A percentile compares a stretch with the other conserved stretches of the same genome.
Evolutionary conservation across 2,797 vertebrate genomes (phyloP).

Genomic region (Smutsia gigantea): DNA sequence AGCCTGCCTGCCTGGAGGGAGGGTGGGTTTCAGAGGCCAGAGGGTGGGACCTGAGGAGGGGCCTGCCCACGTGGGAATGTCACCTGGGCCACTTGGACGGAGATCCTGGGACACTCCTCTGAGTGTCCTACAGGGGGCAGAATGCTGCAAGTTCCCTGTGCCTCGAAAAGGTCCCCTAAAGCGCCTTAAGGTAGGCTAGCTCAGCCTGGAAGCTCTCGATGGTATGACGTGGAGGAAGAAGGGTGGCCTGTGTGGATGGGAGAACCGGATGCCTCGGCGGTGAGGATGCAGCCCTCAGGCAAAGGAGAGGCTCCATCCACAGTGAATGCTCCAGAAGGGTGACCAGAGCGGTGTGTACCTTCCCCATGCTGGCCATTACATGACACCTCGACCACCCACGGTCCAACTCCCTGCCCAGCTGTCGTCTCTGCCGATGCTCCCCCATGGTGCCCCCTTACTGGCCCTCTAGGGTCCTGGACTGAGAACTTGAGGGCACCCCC

Average conservation of each 20-base stretch:
- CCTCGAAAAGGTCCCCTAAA: background rate
- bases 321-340: background rate
- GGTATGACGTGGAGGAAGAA: background rate
- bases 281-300: background rate
- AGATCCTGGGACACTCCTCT: too few relatives aligned
- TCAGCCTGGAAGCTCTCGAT: background rate
- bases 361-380: too few relatives aligned
- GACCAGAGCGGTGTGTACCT: accelerated
- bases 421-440: too few relatives aligned
- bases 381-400: accelerated
- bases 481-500: too few relatives aligned
- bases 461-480: background rate
- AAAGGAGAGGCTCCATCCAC: background rate
- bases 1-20: background rate
- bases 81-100: too few relatives aligned
- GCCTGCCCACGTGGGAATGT: too few relatives aligned
- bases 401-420: too few relatives aligned
- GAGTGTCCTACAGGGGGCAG: too few relatives aligned
- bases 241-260: background rate
- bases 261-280: background rate
- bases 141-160: background rate
- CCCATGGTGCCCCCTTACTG: too few relatives aligned
- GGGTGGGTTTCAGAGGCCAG: background rate
- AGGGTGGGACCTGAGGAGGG: background rate
- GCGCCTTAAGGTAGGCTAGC: accelerated